These are phyloP conservation scores for Umimayanthus kanabou DNA, from an alignment of 92 coral and sea anemone species.

Conservation along the genomic window DNA sequence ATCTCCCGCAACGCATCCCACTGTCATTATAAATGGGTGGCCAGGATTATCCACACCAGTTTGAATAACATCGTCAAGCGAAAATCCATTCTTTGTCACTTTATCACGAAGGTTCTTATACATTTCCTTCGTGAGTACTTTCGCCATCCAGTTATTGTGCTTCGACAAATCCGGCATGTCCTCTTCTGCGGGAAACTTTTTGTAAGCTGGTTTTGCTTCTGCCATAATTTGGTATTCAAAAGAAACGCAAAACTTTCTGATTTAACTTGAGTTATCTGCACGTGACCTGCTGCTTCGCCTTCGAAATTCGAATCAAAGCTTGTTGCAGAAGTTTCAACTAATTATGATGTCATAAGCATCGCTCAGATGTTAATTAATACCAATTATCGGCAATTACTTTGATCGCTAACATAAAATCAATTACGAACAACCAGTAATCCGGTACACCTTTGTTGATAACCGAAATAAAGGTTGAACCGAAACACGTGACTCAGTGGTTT, in stretches of 20 bases:
- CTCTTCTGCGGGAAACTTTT: constrained; percentile 78
- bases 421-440: no score
- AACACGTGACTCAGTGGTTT: no score
- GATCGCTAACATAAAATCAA: no score
- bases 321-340: neutral
- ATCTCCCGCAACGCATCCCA: constrained; percentile 98
- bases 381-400: neutral
- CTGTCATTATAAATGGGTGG: constrained; percentile 97
- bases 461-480: no score
- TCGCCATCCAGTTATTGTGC: constrained; percentile 97
- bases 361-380: neutral
- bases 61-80: constrained; percentile 88
- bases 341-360: neutral
- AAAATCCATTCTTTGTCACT: constrained; percentile 88
- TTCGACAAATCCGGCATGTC: constrained; percentile 88
- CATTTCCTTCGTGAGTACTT: constrained; percentile 86
- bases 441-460: no score
- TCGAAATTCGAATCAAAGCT: neutral
- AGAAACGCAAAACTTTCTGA: neutral
- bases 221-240: constrained; percentile 38
- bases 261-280: neutral
- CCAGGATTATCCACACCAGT: constrained; percentile 99
- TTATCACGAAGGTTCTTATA: constrained; percentile 79
- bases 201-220: constrained; percentile 81
- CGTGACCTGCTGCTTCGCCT: neutral